phyloP scores from a whole-genome alignment of 2,888 invertebrate genomes.

The Sinopyrophorus schimmeli region DNA sequence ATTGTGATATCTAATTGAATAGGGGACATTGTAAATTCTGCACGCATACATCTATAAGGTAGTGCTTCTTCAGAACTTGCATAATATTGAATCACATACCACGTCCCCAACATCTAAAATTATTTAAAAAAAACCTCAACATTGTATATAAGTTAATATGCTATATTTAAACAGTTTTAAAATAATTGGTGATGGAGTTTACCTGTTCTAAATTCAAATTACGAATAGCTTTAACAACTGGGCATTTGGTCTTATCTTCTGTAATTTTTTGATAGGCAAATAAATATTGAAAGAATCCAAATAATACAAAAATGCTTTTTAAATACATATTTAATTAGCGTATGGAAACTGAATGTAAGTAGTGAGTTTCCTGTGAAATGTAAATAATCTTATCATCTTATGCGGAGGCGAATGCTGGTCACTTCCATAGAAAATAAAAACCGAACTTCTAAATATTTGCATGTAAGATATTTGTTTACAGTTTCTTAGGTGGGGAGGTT shows the following conservation, averaged over 20 bases:
- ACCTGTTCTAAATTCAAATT: conserved; percentile 80
- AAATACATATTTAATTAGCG: conserved; percentile 14
- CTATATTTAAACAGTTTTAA: too few relatives aligned
- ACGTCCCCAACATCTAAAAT: conserved; percentile 73
- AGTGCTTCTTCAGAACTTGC: conserved; percentile 86
- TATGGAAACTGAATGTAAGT: conserved; percentile 10
- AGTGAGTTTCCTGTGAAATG: conserved; percentile 10
- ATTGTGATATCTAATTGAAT: conserved; percentile 72
- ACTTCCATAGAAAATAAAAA: too few relatives aligned
- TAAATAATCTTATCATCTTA: conserved; percentile 13
- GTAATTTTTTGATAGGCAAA: conserved; percentile 51
- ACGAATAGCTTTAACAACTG: conserved; percentile 75
- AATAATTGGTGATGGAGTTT: conserved; percentile 38
- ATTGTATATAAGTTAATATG: too few relatives aligned
- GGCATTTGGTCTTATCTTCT: conserved; percentile 72
- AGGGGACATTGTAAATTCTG: conserved; percentile 65
- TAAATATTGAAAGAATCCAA: too few relatives aligned
- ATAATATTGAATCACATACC: conserved; percentile 88
- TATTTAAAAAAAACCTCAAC: too few relatives aligned
- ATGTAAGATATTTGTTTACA: too few relatives aligned
- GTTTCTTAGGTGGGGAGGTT: too few relatives aligned
- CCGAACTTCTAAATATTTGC: too few relatives aligned
- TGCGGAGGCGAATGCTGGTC: conserved; percentile 15
- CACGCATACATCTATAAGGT: conserved; percentile 83
- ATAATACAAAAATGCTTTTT: conserved; percentile 4